These are phyloP conservation scores for Argyresthia goedartella DNA, from an alignment of 2,888 invertebrate genomes.

Conservation along the genomic window DNA sequence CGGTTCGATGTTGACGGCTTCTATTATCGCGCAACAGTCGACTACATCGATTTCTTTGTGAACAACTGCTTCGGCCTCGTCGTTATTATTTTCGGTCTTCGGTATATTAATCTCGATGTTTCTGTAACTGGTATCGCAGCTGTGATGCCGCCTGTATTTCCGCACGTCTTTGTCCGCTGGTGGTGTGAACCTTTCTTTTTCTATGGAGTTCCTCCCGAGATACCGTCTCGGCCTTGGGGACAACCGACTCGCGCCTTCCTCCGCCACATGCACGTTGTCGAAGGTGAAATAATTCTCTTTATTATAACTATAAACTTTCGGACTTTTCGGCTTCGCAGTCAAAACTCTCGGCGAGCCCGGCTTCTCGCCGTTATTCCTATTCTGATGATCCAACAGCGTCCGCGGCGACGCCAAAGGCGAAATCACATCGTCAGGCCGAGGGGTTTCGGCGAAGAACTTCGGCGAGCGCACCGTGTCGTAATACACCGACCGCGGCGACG, in stretches of 20 bases:
- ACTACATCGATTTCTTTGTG: slow-evolving; percentile 37
- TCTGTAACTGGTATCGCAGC: slow-evolving; percentile 57
- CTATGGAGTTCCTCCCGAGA: slow-evolving; percentile 54
- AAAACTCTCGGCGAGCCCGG: slow-evolving; percentile 46
- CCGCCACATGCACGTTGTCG: slow-evolving; percentile 31
- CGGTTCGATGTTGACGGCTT: slow-evolving; percentile 34
- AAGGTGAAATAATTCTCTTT: slow-evolving; percentile 63
- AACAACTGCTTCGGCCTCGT: slow-evolving; percentile 14
- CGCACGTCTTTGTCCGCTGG: slow-evolving; percentile 52
- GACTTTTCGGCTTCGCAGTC: slow-evolving; percentile 40
- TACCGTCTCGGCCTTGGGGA: slow-evolving; percentile 47
- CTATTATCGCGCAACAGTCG: slow-evolving; percentile 53
- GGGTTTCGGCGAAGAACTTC: slow-evolving; percentile 57
- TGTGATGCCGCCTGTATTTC: slow-evolving; percentile 53
- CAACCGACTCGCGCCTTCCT: slow-evolving; percentile 29
- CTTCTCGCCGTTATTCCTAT: slow-evolving; percentile 49
- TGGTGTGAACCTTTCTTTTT: slow-evolving; percentile 51
- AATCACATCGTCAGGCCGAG: slow-evolving; percentile 31
- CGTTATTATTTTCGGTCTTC: slow-evolving; percentile 40
- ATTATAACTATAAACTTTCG: slow-evolving; percentile 51
- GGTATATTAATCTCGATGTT: slow-evolving; percentile 43
- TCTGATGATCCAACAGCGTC: slow-evolving; percentile 41
- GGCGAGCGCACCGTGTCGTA: slow-evolving; percentile 58
- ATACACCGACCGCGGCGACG: slow-evolving; percentile 57
- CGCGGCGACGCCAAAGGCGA: slow-evolving; percentile 46